These are phyloP conservation scores for Platichthys stellatus DNA, from an alignment of 2,113 vertebrate genomes.

Conservation along the genomic window DNA sequence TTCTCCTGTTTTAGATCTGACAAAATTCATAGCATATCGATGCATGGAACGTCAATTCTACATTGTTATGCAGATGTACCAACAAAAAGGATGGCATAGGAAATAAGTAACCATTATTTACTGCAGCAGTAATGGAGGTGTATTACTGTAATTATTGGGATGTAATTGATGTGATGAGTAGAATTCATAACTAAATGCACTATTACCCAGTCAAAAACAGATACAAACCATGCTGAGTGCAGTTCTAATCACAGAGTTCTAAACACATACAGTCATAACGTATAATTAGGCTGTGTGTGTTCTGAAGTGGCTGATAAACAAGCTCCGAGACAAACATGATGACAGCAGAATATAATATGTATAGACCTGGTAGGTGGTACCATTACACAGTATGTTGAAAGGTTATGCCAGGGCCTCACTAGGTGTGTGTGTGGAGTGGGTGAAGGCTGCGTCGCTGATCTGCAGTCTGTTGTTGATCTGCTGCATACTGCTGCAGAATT, in stretches of 20 bases:
- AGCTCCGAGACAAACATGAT: background rate
- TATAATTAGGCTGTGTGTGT: constrained; percentile 19
- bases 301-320: constrained; percentile 10
- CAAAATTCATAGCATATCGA: background rate
- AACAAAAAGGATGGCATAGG: background rate
- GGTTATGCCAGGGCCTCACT: too few species aligned
- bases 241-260: constrained; percentile 13
- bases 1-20: background rate
- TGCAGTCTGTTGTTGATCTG: too few species aligned
- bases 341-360: background rate
- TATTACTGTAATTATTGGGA: constrained; percentile 40
- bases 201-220: constrained; percentile 37
- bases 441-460: too few species aligned
- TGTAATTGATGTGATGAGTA: constrained; percentile 36
- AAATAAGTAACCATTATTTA: constrained; percentile 7
- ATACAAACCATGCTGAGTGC: constrained; percentile 20
- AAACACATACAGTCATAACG: constrained; percentile 8
- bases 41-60: constrained; percentile 1
- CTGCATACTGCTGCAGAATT: too few species aligned
- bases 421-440: too few species aligned
- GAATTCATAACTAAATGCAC: constrained; percentile 41
- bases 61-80: background rate
- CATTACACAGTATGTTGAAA: too few species aligned
- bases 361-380: background rate
- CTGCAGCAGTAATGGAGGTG: constrained; percentile 7